Evolutionary conservation across 2,113 vertebrate species (phyloP), one percentile per base, ranked within the genome.

Genomic region (Ancistrus triradiatus): DNA sequence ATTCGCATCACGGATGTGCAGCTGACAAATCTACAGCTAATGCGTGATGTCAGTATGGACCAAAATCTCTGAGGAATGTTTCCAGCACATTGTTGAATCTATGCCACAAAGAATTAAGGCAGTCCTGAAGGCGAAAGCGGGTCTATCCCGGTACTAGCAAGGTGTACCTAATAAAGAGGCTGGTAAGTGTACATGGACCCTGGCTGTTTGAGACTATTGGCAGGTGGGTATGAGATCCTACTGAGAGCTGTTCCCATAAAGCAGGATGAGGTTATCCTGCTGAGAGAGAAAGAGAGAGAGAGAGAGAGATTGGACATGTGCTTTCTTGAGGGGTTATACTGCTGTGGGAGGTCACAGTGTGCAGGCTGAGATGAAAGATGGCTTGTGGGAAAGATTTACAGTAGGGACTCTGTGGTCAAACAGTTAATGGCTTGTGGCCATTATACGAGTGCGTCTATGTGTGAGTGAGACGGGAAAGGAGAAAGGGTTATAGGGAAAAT

Each of bases 381-480:
- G 49, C 63, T 74, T 59, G 28, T 57, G 66, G 71, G 72, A 69
- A 51, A 66, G 66, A 66, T 69, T 69, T 69, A 74, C 61, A 69
- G 46, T 59, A 24, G 66, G 33, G 43, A 57, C 66, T 69, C 33
- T 69, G 49, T 66, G 66, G 66, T 69, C 66, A 74, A 74, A 74
- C 61, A 74, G 51, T 59, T 69, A 74, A 74, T 74, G 66, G 61
- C 60, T 70, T 59, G 31, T 53, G 47, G 68, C 55, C 59, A 63
- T 62, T 55, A 37, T 44, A 35, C 48, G 68, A 48, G 28, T 43
- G 59, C 40, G 63, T 31, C 17, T 53, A 59, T 51, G 22, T 58
- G 33, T 42, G 40, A 38, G 57, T 33, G 55, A 49, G 57, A 40
- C 27, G 27, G 27, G 27, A 56, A 56, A 11, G 43, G 27, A 61